phyloP scores from a whole-genome alignment of 2,797 vertebrate species.

The Capromys pilorides region DNA sequence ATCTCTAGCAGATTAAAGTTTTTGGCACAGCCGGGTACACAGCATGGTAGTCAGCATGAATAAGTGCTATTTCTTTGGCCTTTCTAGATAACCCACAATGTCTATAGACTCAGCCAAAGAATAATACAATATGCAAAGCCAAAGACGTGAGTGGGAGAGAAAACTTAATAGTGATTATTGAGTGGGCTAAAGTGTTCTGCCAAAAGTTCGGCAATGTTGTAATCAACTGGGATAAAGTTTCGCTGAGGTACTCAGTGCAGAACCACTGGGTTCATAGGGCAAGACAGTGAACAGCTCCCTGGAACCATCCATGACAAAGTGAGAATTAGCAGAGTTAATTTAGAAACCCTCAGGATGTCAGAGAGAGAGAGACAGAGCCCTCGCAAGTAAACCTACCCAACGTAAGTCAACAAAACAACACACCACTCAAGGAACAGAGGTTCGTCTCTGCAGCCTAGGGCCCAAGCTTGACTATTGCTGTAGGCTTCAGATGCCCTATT shows the following conservation, averaged over 20 bases:
- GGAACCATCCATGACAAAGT: neutral
- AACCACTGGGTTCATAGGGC: neutral
- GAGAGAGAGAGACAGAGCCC: no score
- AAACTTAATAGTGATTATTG: conserved; percentile 65
- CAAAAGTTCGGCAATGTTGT: conserved; percentile 29
- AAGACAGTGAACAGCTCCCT: neutral
- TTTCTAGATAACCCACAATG: neutral
- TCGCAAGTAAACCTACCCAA: neutral
- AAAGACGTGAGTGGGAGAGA: conserved; percentile 68
- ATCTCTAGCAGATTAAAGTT: neutral
- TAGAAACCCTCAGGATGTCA: neutral
- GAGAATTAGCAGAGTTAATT: neutral
- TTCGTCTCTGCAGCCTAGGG: no score
- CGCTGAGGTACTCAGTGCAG: neutral
- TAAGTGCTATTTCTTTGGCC: neutral
- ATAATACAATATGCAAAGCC: conserved; percentile 66
- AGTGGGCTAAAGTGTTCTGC: conserved; percentile 47
- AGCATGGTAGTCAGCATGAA: neutral
- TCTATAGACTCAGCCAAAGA: conserved; percentile 33
- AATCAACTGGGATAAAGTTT: conserved; percentile 26
- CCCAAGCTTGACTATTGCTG: neutral
- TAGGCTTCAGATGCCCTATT: neutral
- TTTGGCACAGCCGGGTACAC: neutral
- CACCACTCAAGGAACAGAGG: neutral
- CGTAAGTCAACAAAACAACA: neutral